Conservation (phyloP, 2,888 invertebrate species). For the Balanococcus diminutus region DNA sequence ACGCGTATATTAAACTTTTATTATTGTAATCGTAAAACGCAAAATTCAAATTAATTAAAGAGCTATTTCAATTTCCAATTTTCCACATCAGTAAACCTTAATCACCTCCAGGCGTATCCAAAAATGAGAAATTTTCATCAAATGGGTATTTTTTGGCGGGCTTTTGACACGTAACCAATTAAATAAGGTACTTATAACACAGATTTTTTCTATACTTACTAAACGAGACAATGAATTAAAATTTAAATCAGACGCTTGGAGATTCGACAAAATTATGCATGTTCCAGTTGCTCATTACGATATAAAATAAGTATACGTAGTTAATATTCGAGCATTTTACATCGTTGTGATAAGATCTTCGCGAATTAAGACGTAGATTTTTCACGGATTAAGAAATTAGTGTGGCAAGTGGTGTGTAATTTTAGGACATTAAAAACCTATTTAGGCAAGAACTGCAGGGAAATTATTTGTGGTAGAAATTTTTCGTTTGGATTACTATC, state of each 20-base stretch:
- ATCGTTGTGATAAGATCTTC: background rate
- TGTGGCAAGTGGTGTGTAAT: too few relatives aligned
- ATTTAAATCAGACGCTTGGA: background rate
- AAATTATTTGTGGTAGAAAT: too few relatives aligned
- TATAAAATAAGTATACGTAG: background rate
- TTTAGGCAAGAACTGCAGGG: too few relatives aligned
- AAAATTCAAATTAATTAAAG: background rate
- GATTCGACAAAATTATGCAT: background rate
- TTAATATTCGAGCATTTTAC: background rate
- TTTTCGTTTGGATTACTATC: too few relatives aligned
- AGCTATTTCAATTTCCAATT: background rate
- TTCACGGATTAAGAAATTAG: background rate
- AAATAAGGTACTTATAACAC: too few relatives aligned
- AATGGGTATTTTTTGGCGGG: background rate
- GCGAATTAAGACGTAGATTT: background rate
- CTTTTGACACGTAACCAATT: too few relatives aligned
- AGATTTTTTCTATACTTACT: too few relatives aligned
- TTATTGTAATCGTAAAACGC: background rate
- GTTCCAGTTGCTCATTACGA: background rate
- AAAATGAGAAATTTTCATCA: background rate
- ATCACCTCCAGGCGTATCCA: background rate
- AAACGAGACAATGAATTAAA: too few relatives aligned
- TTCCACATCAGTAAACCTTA: background rate
- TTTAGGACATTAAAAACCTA: too few relatives aligned
- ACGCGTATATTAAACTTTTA: background rate